Evolutionary conservation across 2,888 invertebrate genomes (phyloP).

Genomic region (Bellardia bayeri): DNA sequence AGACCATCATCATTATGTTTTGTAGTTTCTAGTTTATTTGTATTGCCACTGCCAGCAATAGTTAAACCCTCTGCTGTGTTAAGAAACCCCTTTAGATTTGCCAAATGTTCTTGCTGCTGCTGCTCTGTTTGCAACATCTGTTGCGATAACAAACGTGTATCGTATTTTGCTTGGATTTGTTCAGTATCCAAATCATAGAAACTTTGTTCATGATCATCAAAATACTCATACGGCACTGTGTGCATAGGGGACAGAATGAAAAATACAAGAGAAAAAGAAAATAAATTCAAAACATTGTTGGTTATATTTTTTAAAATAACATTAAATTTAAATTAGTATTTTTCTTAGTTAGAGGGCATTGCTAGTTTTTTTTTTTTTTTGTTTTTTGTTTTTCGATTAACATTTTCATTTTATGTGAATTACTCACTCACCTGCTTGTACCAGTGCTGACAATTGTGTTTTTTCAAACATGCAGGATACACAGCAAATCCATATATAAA

Average conservation of each 20-base stretch:
- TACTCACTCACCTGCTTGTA: slow-evolving; percentile 73
- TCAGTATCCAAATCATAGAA: slow-evolving; percentile 84
- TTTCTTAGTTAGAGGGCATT: neutral
- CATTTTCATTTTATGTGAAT: neutral
- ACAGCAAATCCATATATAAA: slow-evolving; percentile 75
- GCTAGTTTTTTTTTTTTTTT: slow-evolving; percentile 9
- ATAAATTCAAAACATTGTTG: neutral
- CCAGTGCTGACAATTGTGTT: slow-evolving; percentile 72
- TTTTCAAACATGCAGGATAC: slow-evolving; percentile 74
- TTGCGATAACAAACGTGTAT: slow-evolving; percentile 82
- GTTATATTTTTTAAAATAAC: slow-evolving; percentile 22
- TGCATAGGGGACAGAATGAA: slow-evolving; percentile 1
- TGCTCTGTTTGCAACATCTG: slow-evolving; percentile 79
- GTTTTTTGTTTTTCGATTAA: neutral
- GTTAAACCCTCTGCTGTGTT: neutral
- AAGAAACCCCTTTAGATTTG: slow-evolving; percentile 58
- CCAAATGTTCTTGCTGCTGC: slow-evolving; percentile 52
- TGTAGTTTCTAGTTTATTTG: slow-evolving; percentile 31
- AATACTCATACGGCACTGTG: slow-evolving; percentile 81
- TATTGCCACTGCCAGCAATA: neutral
- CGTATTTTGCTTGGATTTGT: slow-evolving; percentile 84
- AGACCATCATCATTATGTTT: slow-evolving; percentile 24
- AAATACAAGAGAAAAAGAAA: slow-evolving; percentile 2
- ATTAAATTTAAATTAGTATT: slow-evolving; percentile 50
- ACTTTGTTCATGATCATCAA: slow-evolving; percentile 82